These are phyloP conservation scores for Lanistes nyassanus DNA, from an alignment of 1,140 invertebrate species.

Conservation along the genomic window DNA sequence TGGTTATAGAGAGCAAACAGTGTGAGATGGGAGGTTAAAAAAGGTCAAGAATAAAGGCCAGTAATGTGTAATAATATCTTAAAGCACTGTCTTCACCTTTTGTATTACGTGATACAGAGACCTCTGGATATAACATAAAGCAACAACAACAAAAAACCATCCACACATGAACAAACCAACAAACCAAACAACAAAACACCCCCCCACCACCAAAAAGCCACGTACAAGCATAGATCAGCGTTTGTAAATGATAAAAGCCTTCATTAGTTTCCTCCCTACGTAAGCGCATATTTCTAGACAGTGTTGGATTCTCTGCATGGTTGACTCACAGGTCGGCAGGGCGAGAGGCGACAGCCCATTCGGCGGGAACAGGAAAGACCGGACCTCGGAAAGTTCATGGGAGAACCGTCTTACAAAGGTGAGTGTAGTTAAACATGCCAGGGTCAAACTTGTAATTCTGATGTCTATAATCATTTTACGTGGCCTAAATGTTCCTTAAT, in stretches of 20 bases:
- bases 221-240: too few species aligned
- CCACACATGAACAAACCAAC: background rate
- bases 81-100: too few species aligned
- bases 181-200: background rate
- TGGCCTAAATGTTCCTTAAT: too few species aligned
- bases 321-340: background rate
- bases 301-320: background rate
- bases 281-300: background rate
- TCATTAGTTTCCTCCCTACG: background rate
- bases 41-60: too few species aligned
- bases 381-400: background rate
- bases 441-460: too few species aligned
- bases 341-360: constrained; percentile 9
- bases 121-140: background rate
- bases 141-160: background rate
- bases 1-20: too few species aligned
- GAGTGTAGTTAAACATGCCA: background rate
- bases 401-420: constrained; percentile 19
- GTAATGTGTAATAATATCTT: too few species aligned
- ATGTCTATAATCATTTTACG: too few species aligned
- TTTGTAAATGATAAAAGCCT: too few species aligned
- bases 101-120: too few species aligned
- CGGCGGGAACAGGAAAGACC: constrained; percentile 1
- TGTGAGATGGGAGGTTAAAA: too few species aligned
- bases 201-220: too few species aligned